Conservation (phyloP, 2,797 vertebrate genomes). For the Spheniscus humboldti region DNA sequence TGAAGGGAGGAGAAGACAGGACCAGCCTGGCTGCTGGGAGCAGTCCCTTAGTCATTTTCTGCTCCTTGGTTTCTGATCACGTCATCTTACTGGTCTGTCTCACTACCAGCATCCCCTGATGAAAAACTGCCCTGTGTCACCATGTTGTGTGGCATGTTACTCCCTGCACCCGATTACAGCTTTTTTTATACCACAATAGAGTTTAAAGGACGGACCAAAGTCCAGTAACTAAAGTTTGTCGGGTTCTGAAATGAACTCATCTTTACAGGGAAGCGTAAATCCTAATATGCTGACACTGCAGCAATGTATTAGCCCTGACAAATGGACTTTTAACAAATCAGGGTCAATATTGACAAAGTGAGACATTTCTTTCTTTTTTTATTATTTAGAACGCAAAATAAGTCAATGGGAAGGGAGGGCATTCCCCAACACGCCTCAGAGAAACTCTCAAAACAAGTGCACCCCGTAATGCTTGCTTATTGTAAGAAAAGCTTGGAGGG, state of each 20-base stretch:
- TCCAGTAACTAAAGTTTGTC: background rate
- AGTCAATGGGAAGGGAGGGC: background rate
- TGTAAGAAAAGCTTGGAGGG: background rate
- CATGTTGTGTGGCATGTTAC: background rate
- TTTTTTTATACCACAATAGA: background rate
- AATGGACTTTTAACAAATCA: background rate
- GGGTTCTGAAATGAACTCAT: background rate
- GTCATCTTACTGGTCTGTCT: background rate
- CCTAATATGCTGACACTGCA: background rate
- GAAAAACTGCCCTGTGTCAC: background rate
- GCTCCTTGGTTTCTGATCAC: background rate
- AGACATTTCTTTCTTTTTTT: background rate
- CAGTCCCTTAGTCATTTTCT: background rate
- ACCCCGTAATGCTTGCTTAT: background rate
- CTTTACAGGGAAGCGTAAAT: background rate
- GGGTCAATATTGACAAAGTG: background rate
- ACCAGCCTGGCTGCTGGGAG: background rate
- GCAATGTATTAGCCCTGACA: background rate
- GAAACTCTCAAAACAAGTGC: background rate
- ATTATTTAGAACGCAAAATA: background rate
- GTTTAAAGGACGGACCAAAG: background rate
- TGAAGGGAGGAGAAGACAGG: background rate
- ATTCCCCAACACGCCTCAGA: background rate
- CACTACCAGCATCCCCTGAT: background rate
- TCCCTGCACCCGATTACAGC: background rate